Conservation (phyloP, 2,113 vertebrate species). For the Nicator chloris region DNA sequence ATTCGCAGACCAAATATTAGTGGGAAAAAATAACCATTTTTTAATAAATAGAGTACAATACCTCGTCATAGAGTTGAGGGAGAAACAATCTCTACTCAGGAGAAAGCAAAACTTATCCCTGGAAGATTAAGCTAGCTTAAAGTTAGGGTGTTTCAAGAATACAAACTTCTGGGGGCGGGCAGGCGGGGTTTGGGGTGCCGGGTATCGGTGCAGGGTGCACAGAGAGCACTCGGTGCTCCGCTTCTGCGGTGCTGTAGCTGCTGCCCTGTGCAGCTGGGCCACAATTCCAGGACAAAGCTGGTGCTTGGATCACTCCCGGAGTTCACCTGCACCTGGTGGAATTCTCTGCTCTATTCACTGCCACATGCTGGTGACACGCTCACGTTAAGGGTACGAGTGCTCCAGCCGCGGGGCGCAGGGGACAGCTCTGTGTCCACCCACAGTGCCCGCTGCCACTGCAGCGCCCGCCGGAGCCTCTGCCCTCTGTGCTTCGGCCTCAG, state of each 20-base stretch:
- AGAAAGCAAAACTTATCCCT: neutral
- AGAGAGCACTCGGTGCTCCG: rapidly evolving
- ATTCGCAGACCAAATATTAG: neutral
- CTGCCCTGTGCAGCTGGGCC: neutral
- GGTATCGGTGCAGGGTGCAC: neutral
- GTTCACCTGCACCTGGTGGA: no score
- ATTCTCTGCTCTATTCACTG: neutral
- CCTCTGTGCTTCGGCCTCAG: neutral
- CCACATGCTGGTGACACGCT: neutral
- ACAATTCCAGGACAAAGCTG: neutral
- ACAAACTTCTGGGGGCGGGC: rapidly evolving
- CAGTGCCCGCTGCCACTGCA: neutral
- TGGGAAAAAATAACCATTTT: neutral
- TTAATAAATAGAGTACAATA: neutral
- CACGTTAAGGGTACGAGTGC: rapidly evolving
- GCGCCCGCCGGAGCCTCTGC: neutral
- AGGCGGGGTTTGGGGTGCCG: neutral
- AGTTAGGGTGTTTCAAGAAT: neutral
- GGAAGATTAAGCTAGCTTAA: neutral
- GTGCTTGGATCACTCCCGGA: neutral
- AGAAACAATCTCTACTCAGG: neutral
- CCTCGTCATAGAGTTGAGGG: neutral
- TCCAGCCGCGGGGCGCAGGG: neutral
- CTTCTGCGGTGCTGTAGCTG: neutral
- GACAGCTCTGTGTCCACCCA: rapidly evolving